Evolutionary conservation across 2,797 vertebrate genomes (phyloP).

Genomic region (Phaenicophaeus curvirostris): DNA sequence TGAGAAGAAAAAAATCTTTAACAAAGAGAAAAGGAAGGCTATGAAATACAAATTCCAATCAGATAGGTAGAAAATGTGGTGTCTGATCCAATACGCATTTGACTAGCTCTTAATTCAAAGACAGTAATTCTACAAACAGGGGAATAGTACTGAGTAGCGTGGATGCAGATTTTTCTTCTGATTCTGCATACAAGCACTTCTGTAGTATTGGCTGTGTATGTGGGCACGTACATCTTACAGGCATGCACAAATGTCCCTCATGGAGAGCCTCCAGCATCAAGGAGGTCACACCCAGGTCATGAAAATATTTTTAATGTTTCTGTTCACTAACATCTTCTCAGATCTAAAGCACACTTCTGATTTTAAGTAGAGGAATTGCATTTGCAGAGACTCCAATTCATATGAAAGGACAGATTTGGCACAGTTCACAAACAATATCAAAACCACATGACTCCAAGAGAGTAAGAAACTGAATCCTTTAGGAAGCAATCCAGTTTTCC

Average conservation of each 20-base stretch:
- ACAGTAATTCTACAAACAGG: not conserved
- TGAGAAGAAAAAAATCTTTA: not conserved
- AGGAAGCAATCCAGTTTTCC: not conserved
- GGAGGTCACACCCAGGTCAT: not conserved
- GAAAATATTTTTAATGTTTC: not conserved
- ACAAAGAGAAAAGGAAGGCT: not conserved
- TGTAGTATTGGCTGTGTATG: no score
- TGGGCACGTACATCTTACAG: not conserved
- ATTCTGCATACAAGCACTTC: not conserved
- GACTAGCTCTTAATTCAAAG: not conserved
- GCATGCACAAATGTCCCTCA: accelerated
- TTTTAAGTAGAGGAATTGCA: conserved; percentile 3
- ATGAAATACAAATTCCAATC: not conserved
- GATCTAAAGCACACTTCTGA: not conserved
- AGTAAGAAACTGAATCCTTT: not conserved
- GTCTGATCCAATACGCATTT: not conserved
- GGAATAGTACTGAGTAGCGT: not conserved
- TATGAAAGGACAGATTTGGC: conserved; percentile 20
- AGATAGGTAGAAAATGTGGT: not conserved
- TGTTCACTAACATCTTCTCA: not conserved
- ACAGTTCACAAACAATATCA: conserved; percentile 44
- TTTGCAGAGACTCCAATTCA: conserved; percentile 37
- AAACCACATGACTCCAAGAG: conserved; percentile 15
- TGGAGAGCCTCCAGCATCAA: not conserved
- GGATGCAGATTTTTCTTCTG: not conserved